Evolutionary conservation across 92 coral and sea anemone species (phyloP).

Genomic region (Heliopora coerulea): DNA sequence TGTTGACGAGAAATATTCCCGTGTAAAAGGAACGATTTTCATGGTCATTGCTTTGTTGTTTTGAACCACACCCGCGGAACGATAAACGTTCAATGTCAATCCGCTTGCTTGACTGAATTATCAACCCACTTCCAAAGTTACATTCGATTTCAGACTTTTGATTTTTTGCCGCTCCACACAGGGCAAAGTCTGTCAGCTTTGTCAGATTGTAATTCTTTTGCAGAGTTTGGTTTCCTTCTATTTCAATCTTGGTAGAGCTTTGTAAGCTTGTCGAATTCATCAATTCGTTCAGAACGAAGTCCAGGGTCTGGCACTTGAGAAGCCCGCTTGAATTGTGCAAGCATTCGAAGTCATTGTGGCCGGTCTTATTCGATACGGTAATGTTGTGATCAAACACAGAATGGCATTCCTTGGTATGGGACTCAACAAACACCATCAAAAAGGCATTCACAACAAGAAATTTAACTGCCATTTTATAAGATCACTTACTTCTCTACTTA

Average conservation of each 20-base stretch:
- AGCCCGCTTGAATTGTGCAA: constrained; percentile 38
- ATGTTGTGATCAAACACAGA: constrained; percentile 23
- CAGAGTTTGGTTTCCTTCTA: constrained; percentile 42
- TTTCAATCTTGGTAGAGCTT: constrained; percentile 2
- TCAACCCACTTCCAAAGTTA: constrained; percentile 35
- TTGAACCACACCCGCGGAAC: constrained; percentile 54
- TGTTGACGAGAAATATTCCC: constrained; percentile 61
- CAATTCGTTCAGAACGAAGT: constrained; percentile 47
- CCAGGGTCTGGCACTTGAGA: constrained; percentile 54
- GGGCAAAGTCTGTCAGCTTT: constrained; percentile 31
- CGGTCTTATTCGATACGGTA: constrained; percentile 45
- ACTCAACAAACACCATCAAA: neutral
- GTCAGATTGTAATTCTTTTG: constrained; percentile 46
- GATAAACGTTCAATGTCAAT: constrained; percentile 37
- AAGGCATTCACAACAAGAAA: neutral
- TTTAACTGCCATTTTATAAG: neutral
- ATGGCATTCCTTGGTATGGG: neutral
- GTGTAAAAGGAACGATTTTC: constrained; percentile 46
- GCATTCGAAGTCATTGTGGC: constrained; percentile 55
- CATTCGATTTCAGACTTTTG: constrained; percentile 7
- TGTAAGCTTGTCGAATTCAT: neutral
- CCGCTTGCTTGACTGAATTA: constrained; percentile 46
- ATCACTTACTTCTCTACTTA: too few species aligned
- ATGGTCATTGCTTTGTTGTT: constrained; percentile 44
- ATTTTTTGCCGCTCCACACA: constrained; percentile 48